Conservation (phyloP, 2,797 vertebrate species). For the Austrolebias charrua region DNA sequence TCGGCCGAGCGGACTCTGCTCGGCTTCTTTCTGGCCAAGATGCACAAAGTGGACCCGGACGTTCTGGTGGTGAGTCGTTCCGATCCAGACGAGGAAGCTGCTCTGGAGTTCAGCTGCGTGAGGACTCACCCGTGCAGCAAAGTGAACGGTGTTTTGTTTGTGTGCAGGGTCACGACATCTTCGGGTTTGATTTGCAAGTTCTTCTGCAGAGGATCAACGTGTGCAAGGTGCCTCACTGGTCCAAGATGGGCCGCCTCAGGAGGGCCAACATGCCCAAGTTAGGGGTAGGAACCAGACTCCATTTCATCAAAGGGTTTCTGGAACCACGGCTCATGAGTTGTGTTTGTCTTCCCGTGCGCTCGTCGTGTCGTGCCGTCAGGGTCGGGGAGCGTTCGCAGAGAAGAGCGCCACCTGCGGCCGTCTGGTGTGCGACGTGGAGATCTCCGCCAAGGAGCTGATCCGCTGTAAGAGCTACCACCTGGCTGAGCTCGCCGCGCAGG, state of each 20-base stretch:
- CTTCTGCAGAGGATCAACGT: conserved; percentile 91
- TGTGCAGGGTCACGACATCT: conserved; percentile 87
- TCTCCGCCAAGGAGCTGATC: conserved; percentile 96
- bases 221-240: conserved; percentile 96
- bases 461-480: conserved; percentile 97
- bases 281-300: conserved; percentile 80
- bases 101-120: background rate
- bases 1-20: conserved; percentile 91
- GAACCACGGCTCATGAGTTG: too few relatives aligned
- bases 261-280: conserved; percentile 94
- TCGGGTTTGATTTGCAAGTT: conserved; percentile 97
- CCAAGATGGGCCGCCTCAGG: conserved; percentile 94
- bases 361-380: conserved; percentile 73
- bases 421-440: conserved; percentile 94
- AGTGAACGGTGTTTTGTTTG: background rate
- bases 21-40: conserved; percentile 94
- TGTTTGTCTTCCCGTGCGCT: background rate
- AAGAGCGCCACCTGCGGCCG: conserved; percentile 95
- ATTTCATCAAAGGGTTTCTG: too few relatives aligned
- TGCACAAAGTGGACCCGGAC: conserved; percentile 98
- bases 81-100: background rate
- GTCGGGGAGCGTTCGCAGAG: conserved; percentile 91
- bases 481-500: conserved; percentile 88
- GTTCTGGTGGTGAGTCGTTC: conserved; percentile 89
- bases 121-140: too few relatives aligned